phyloP scores from a whole-genome alignment of 2,113 vertebrate species.

The Lamprotornis superbus region DNA sequence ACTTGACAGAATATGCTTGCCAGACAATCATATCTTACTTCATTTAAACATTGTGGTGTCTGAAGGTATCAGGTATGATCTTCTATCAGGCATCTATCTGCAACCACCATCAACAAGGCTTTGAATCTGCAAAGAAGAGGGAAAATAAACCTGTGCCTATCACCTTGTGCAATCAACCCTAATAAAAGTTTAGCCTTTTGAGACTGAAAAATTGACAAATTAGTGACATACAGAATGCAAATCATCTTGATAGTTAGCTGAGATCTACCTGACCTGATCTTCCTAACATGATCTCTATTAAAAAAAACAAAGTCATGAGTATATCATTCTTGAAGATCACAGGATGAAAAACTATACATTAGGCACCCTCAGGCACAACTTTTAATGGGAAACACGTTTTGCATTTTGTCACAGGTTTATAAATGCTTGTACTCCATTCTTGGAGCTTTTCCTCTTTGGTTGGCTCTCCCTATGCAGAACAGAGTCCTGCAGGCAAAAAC shows the following conservation, averaged over 20 bases:
- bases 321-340: background rate
- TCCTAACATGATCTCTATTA: background rate
- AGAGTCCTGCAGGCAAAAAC: background rate
- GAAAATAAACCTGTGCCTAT: background rate
- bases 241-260: background rate
- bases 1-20: background rate
- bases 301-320: rapidly evolving
- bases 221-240: background rate
- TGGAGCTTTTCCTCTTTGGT: background rate
- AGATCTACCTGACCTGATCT: background rate
- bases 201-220: background rate
- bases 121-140: background rate
- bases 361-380: background rate
- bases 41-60: background rate
- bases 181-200: background rate
- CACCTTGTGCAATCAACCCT: background rate
- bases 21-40: background rate
- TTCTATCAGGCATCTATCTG: background rate
- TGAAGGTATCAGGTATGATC: background rate
- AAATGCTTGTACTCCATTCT: background rate
- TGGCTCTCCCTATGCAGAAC: background rate
- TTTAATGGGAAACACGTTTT: background rate
- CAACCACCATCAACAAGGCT: background rate
- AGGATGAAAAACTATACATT: background rate
- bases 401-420: background rate